Evolutionary conservation across 2,797 vertebrate genomes (phyloP).

Genomic region (Perodicticus potto): DNA sequence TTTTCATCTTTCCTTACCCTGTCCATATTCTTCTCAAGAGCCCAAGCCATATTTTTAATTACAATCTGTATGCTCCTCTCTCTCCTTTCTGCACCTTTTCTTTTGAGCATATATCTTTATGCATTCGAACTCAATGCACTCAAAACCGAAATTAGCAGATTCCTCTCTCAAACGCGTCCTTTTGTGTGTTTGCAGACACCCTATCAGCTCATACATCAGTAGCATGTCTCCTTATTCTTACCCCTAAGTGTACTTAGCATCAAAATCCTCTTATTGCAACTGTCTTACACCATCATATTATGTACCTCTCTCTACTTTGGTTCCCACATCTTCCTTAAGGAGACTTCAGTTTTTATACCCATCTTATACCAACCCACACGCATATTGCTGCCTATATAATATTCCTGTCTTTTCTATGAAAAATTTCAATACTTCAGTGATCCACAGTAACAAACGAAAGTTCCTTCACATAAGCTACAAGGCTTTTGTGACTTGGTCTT

Average conservation of each 20-base stretch:
- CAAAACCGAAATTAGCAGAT: neutral
- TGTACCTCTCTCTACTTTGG: neutral
- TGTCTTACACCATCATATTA: neutral
- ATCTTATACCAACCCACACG: neutral
- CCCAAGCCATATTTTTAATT: neutral
- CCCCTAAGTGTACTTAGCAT: neutral
- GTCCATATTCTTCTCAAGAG: neutral
- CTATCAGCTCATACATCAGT: neutral
- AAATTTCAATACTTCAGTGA: neutral
- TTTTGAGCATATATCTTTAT: neutral
- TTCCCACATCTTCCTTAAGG: neutral
- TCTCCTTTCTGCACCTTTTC: neutral
- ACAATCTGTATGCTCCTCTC: neutral
- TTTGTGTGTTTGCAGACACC: neutral
- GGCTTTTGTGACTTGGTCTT: neutral
- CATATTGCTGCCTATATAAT: neutral
- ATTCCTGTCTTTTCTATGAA: neutral
- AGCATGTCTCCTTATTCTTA: neutral
- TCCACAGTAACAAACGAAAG: neutral
- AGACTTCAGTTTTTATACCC: rapidly evolving
- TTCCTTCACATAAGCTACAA: neutral
- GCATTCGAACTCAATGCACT: neutral
- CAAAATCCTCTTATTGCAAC: neutral
- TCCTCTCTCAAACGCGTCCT: neutral
- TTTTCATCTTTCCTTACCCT: neutral